Percentiles rank a stretch among this genome's conserved stretches.
Conservation (phyloP, 2,888 invertebrate species). For the Kuschelorhynchus macadamiae region DNA sequence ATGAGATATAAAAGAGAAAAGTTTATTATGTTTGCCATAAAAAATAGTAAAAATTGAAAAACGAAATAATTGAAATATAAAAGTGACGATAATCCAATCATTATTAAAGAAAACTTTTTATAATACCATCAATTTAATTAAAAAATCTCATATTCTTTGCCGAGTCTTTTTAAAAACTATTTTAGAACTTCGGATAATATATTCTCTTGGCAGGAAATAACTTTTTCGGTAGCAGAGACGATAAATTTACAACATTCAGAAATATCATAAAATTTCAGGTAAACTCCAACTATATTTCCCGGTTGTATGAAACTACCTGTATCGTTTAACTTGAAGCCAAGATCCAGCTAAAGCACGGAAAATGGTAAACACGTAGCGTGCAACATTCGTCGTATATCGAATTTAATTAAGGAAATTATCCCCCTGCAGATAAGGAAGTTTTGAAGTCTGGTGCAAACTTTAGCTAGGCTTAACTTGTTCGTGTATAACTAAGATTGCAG, state of each 20-base stretch:
- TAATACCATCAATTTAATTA: too few species aligned
- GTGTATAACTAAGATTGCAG: slow-evolving; percentile 47
- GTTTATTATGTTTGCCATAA: too few species aligned
- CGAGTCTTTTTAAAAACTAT: too few species aligned
- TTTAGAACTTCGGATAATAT: too few species aligned
- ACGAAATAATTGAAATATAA: too few species aligned
- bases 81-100: too few species aligned
- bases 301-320: slow-evolving; percentile 7
- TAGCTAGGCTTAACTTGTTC: slow-evolving; percentile 37
- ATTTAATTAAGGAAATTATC: slow-evolving; percentile 50
- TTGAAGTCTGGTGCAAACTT: slow-evolving; percentile 42
- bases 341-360: background rate
- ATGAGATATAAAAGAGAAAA: too few species aligned
- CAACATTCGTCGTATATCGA: slow-evolving; percentile 41
- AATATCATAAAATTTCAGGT: slow-evolving; percentile 7
- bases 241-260: slow-evolving; percentile 3
- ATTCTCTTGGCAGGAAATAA: slow-evolving; percentile 7
- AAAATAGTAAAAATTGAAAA: too few species aligned
- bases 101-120: too few species aligned
- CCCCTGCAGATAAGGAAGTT: slow-evolving; percentile 44
- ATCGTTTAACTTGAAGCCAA: slow-evolving; percentile 1
- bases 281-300: slow-evolving; percentile 12
- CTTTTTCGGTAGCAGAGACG: background rate
- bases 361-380: slow-evolving; percentile 36
- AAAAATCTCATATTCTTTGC: too few species aligned